Evolutionary conservation across 2,888 invertebrate genomes (phyloP).

Genomic region (Hypomecis atomaria): DNA sequence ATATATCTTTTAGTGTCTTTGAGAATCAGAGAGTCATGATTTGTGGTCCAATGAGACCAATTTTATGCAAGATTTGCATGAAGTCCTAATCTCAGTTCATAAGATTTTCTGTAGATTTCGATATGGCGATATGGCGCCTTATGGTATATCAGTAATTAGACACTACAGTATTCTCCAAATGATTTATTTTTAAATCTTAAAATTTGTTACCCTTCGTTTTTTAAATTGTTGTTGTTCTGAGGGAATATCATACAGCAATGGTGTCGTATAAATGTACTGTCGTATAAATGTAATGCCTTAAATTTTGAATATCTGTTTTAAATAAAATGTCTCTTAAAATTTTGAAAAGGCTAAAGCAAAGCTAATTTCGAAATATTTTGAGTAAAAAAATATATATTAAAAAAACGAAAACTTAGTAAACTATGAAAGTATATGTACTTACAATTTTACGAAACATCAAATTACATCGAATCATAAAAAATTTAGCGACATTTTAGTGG

Average conservation of each 20-base stretch:
- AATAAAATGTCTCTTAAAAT: neutral
- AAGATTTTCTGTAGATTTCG: too few species aligned
- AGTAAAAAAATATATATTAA: constrained; percentile 9
- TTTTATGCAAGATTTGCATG: too few species aligned
- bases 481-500: constrained; percentile 9
- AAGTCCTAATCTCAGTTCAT: too few species aligned
- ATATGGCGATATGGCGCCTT: too few species aligned
- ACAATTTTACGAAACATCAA: constrained; percentile 18
- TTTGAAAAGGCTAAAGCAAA: constrained; percentile 51
- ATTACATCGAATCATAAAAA: constrained; percentile 11
- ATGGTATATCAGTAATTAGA: too few species aligned
- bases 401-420: constrained; percentile 7
- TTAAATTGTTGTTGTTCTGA: too few species aligned
- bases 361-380: constrained; percentile 45
- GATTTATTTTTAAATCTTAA: too few species aligned
- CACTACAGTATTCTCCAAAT: too few species aligned
- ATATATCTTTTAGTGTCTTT: neutral
- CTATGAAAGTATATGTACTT: constrained; percentile 23
- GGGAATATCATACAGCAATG: neutral
- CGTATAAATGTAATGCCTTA: neutral
- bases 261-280: constrained; percentile 14
- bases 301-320: neutral
- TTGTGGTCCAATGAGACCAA: too few species aligned
- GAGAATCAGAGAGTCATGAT: too few species aligned
- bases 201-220: too few species aligned